A percentile compares a stretch with the other conserved stretches of the same genome.
Conservation (phyloP, 92 coral and sea anemone genomes). For the Scolanthus callimorphus region DNA sequence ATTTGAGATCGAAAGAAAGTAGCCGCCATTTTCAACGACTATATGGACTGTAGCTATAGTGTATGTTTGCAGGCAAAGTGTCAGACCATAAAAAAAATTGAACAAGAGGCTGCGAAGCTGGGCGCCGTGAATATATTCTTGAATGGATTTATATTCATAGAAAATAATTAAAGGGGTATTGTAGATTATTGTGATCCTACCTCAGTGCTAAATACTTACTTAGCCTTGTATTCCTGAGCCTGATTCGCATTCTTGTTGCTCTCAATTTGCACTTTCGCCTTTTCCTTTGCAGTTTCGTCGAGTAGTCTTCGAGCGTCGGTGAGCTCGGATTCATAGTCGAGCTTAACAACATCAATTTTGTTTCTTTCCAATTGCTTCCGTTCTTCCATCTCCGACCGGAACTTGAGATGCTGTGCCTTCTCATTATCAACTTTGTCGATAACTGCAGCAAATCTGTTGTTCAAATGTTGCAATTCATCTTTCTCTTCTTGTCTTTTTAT, state of each 20-base stretch:
- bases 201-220: slow-evolving; percentile 47
- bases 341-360: slow-evolving; percentile 71
- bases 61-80: too few relatives aligned
- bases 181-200: too few relatives aligned
- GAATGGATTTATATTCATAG: too few relatives aligned
- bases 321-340: slow-evolving; percentile 78
- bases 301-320: slow-evolving; percentile 86
- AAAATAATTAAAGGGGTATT: too few relatives aligned
- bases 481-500: slow-evolving; percentile 86
- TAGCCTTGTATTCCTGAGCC: slow-evolving; percentile 71
- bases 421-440: slow-evolving; percentile 84
- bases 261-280: slow-evolving; percentile 90
- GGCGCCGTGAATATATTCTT: too few relatives aligned
- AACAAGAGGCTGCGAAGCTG: too few relatives aligned
- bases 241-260: slow-evolving; percentile 78
- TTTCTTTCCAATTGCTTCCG: slow-evolving; percentile 61
- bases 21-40: too few relatives aligned
- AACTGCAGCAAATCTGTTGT: slow-evolving; percentile 92
- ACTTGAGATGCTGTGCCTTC: slow-evolving; percentile 74
- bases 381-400: slow-evolving; percentile 73
- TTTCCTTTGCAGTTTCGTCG: slow-evolving; percentile 93
- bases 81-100: too few relatives aligned
- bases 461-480: slow-evolving; percentile 83
- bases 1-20: too few relatives aligned
- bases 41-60: too few relatives aligned